Conservation (phyloP, 2,797 vertebrate species). For the Intellagama lesueurii region DNA sequence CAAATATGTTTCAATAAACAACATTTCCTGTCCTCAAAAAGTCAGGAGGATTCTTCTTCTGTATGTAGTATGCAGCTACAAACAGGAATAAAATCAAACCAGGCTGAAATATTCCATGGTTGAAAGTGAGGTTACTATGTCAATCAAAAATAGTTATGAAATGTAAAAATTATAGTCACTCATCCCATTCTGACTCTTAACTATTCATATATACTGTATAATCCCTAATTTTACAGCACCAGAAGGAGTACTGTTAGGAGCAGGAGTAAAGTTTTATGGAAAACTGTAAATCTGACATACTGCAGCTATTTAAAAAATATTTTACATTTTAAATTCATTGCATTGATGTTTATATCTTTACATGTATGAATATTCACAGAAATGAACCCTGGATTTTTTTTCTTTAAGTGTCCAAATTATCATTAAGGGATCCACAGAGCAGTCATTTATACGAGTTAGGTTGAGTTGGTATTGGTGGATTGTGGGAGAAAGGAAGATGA, state of each 20-base stretch:
- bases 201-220: conserved; percentile 14
- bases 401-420: not conserved
- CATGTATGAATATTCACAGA: conserved; percentile 5
- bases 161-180: not conserved
- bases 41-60: too few relatives aligned
- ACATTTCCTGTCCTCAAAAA: not conserved
- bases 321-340: conserved; percentile 4
- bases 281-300: conserved; percentile 6
- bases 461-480: too few relatives aligned
- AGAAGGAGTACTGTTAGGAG: not conserved
- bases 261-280: conserved; percentile 23
- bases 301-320: conserved; percentile 10
- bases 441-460: too few relatives aligned
- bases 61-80: not conserved
- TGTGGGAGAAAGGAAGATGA: not conserved
- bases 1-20: not conserved
- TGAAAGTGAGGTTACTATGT: not conserved
- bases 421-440: not conserved
- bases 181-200: not conserved
- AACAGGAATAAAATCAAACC: not conserved
- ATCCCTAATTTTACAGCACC: conserved; percentile 16
- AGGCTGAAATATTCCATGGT: not conserved
- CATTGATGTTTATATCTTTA: conserved; percentile 11
- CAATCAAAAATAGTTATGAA: not conserved
- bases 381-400: not conserved